These are phyloP conservation scores for Scophthalmus maximus DNA, from an alignment of 2,113 vertebrate genomes.

Conservation along the genomic window DNA sequence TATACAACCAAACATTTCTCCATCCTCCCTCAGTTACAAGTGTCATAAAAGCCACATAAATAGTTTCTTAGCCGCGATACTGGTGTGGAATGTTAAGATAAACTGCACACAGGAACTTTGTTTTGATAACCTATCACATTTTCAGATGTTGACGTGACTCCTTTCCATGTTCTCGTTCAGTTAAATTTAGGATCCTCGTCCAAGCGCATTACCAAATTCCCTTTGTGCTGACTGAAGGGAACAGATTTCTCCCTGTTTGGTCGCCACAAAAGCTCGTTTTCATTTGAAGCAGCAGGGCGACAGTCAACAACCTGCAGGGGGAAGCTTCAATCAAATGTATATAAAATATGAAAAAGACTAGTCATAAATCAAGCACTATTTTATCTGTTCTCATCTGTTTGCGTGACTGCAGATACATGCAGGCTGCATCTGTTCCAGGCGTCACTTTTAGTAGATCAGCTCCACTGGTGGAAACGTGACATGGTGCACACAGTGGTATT, in stretches of 20 bases:
- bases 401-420: slow-evolving; percentile 17
- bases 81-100: no score
- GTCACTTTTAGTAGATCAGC: slow-evolving; percentile 31
- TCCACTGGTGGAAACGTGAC: slow-evolving; percentile 1
- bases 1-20: no score
- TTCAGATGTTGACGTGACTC: no score
- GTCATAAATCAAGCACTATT: not conserved
- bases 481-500: not conserved
- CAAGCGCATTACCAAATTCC: no score
- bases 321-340: slow-evolving; percentile 12
- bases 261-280: not conserved
- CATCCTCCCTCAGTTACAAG: no score
- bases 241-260: slow-evolving; percentile 2
- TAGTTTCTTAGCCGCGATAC: no score
- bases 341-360: not conserved
- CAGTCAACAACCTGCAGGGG: not conserved
- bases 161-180: no score
- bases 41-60: no score
- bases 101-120: no score
- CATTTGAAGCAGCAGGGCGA: not conserved
- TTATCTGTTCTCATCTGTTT: slow-evolving; percentile 5
- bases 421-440: slow-evolving; percentile 3
- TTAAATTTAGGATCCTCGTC: no score
- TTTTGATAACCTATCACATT: no score
- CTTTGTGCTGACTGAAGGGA: not conserved